Percentiles rank a stretch among this genome's conserved stretches.
Evolutionary conservation across 1,140 invertebrate species (phyloP).

Genomic region (silkworm (Bombyx mori)): ASM3026992v2 NC_085121.1:2516001-2516500

Average conservation of each 20-base stretch:
- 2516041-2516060: no score
- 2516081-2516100: no score
- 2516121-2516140: no score
- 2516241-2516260: slow-evolving; percentile 45
- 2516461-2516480: slow-evolving; percentile 33
- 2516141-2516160: no score
- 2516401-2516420: slow-evolving; percentile 55
- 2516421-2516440: slow-evolving; percentile 33
- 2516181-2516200: slow-evolving; percentile 45
- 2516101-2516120: no score
- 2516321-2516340: slow-evolving; percentile 41
- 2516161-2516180: no score
- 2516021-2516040: no score
- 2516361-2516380: slow-evolving; percentile 40
- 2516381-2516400: slow-evolving; percentile 42
- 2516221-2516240: slow-evolving; percentile 44
- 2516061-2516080: no score
- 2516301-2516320: slow-evolving; percentile 38
- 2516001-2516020: no score
- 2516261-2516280: slow-evolving; percentile 33
- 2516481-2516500: slow-evolving; percentile 38
- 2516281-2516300: slow-evolving; percentile 51
- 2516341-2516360: slow-evolving; percentile 34
- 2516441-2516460: slow-evolving; percentile 34
- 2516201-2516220: slow-evolving; percentile 53